phyloP scores from a whole-genome alignment of 2,797 vertebrate species.

The Sebastes hubbsi region DNA sequence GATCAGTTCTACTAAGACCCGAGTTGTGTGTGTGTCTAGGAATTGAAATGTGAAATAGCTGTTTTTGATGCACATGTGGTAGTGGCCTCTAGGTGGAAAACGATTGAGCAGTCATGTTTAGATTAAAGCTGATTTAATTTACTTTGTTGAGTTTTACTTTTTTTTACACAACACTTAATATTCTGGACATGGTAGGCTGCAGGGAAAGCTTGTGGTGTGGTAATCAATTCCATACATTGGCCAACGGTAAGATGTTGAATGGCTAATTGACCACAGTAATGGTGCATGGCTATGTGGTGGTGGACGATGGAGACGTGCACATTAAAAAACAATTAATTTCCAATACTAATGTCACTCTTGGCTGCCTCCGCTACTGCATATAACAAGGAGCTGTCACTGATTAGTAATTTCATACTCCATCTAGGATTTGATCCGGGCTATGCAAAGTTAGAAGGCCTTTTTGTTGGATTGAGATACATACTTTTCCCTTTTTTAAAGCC shows the following conservation, averaged over 20 bases:
- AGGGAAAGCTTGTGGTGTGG: conserved; percentile 64
- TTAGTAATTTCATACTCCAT: conserved; percentile 80
- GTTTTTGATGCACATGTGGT: conserved; percentile 27
- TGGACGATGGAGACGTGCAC: conserved; percentile 75
- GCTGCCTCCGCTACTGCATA: conserved; percentile 68
- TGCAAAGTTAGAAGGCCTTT: conserved; percentile 28
- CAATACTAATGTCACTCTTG: conserved; percentile 81
- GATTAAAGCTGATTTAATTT: conserved; percentile 53
- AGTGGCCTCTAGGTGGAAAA: conserved; percentile 30
- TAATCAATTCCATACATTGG: conserved; percentile 81
- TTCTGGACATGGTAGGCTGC: conserved; percentile 67
- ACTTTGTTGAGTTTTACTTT: conserved; percentile 36
- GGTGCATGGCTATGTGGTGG: conserved; percentile 75
- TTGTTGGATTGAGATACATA: conserved; percentile 8
- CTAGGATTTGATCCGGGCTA: conserved; percentile 61
- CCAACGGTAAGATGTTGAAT: conserved; percentile 72
- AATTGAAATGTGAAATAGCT: conserved; percentile 8
- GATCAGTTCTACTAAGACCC: conserved; percentile 22
- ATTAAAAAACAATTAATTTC: conserved; percentile 87
- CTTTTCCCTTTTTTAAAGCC: neutral
- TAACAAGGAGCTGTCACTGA: conserved; percentile 82
- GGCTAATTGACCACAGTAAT: conserved; percentile 85
- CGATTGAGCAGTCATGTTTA: conserved; percentile 35
- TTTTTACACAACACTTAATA: conserved; percentile 63
- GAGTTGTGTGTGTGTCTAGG: neutral